phyloP scores from a whole-genome alignment of 2,797 vertebrate species.

The Thaleichthys pacificus region DNA sequence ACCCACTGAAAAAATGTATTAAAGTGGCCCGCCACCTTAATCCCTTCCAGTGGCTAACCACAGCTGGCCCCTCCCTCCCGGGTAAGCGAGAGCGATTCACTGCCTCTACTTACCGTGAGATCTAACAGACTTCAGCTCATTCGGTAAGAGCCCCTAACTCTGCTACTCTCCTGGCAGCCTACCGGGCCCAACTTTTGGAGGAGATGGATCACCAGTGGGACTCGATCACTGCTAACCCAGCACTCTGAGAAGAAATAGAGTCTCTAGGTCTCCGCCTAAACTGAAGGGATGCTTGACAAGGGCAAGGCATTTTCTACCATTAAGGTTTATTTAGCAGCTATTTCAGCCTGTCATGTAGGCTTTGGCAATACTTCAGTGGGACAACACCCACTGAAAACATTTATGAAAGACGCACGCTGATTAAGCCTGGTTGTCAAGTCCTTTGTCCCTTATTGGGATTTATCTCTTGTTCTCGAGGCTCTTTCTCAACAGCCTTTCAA shows the following conservation, averaged over 20 bases:
- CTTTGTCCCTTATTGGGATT: background rate
- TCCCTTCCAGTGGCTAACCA: background rate
- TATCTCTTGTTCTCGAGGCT: slow-evolving; percentile 8
- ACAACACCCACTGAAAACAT: background rate
- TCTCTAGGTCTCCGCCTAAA: background rate
- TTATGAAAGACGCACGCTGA: background rate
- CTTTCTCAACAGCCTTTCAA: slow-evolving; percentile 9
- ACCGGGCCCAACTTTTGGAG: background rate
- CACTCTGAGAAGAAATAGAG: background rate
- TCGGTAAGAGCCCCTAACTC: background rate
- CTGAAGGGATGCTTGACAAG: background rate
- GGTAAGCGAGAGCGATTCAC: slow-evolving; percentile 1
- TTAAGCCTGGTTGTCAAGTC: background rate
- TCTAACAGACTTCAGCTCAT: background rate
- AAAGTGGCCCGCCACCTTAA: background rate
- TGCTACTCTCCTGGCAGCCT: slow-evolving; percentile 3
- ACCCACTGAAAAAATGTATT: slow-evolving; percentile 1
- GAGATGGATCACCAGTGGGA: background rate
- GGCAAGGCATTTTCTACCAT: background rate
- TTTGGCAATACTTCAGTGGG: background rate
- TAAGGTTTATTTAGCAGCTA: background rate
- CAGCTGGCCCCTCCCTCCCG: slow-evolving; percentile 4
- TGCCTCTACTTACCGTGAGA: background rate
- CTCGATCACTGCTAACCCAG: background rate
- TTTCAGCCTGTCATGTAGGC: background rate